These are phyloP conservation scores for Macrotrachela quadricornifera DNA, from an alignment of 1,140 invertebrate species.

Conservation along the genomic window DNA sequence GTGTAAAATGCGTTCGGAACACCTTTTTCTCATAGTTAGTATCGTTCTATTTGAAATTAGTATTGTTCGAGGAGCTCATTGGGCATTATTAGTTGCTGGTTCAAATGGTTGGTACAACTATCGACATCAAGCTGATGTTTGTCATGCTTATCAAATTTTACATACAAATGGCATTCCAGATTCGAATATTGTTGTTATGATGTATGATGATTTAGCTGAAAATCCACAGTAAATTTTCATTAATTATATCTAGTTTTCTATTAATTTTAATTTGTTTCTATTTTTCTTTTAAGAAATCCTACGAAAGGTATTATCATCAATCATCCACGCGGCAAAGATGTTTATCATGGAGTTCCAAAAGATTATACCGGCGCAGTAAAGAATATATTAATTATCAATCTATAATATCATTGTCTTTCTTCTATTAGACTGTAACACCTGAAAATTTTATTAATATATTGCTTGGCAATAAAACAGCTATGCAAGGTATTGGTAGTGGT, in stretches of 20 bases:
- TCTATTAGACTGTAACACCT: slow-evolving; percentile 33
- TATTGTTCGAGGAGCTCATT: slow-evolving; percentile 19
- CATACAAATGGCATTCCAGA: slow-evolving; percentile 36
- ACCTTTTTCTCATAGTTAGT: too few relatives aligned
- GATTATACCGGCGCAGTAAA: slow-evolving; percentile 38
- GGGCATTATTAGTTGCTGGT: slow-evolving; percentile 41
- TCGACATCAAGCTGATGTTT: slow-evolving; percentile 42
- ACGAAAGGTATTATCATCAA: slow-evolving; percentile 39
- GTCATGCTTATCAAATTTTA: slow-evolving; percentile 43
- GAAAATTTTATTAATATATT: slow-evolving; percentile 38
- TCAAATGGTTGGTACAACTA: slow-evolving; percentile 39
- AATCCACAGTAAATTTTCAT: slow-evolving; percentile 27
- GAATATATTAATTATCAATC: slow-evolving; percentile 1
- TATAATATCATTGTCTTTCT: slow-evolving; percentile 4
- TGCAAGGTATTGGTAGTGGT: slow-evolving; percentile 32
- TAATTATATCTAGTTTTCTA: background rate
- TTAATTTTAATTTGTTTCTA: slow-evolving; percentile 7
- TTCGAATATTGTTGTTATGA: slow-evolving; percentile 41
- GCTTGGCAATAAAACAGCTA: slow-evolving; percentile 29
- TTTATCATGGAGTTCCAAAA: slow-evolving; percentile 37
- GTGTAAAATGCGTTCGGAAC: too few relatives aligned
- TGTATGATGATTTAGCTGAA: slow-evolving; percentile 43
- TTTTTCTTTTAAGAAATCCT: slow-evolving; percentile 36
- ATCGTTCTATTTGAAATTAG: too few relatives aligned
- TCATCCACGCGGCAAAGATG: slow-evolving; percentile 37